Base-by-base conservation (phyloP, 1,140 invertebrate species). In the Dendrolimus kikuchii region DNA sequence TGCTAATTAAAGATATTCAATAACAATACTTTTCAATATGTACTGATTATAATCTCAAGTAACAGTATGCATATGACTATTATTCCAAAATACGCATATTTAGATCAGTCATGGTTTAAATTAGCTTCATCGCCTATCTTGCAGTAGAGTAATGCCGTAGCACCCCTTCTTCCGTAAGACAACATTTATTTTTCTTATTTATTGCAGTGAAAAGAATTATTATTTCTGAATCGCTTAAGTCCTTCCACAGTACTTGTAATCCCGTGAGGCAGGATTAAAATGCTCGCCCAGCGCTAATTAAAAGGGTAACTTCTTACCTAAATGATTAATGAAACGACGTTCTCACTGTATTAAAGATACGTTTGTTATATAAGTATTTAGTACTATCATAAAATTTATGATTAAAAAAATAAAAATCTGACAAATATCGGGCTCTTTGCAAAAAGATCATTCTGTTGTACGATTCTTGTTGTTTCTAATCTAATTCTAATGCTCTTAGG, bases 151-250 rank as follows among this genome's bases (percentile, higher is more conserved):
- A 9, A 43, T 8, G 4, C 10, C 8, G 8, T 43, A n/a, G 5
- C 5, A 43, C 42, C 3, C 10, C 10, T 9, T 43, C 6, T 51
- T 51, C 38, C 46, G 53, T 50, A 53, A 53, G 46, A 67, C 23
- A 23, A 69, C 60, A 66, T 75, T 71, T 79, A 73, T 74, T 74
- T 77, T 81, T 73, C 71, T 77, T 78, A 80, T 86, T 83, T 81
- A 77, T 81, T 76, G 75, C 62, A 75, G 68, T 70, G 57, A 40
- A 68, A 83, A 86, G 79, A 84, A 84, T 79, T 84, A 82, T 86
- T 84, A 77, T 67, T 75, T 78, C 66, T 72, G 77, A 82, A 86
- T 86, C 79, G 71, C 77, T 84, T 84, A 84, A 86, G 81, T 84
- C 82, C 69, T 81, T 86, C 74, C 69, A 71, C 74, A 66, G 68